A percentile compares a stretch with the other conserved stretches of the same genome.
These are phyloP conservation scores for Heliconius ethilla DNA, from an alignment of 2,888 invertebrate species.

Conservation along the genomic window DNA sequence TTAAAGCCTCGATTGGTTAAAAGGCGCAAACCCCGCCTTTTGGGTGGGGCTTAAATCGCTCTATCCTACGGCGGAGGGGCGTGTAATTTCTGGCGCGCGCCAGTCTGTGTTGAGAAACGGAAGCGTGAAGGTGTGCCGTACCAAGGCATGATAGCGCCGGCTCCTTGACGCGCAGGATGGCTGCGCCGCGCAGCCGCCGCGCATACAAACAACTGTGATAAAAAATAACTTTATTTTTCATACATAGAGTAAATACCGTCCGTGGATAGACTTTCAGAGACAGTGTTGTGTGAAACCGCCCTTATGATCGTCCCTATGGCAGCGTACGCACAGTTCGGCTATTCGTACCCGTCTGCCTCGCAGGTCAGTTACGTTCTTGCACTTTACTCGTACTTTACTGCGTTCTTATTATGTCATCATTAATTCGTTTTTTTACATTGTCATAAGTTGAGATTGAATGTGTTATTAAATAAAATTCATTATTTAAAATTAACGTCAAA, in stretches of 20 bases:
- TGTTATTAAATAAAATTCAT: neutral
- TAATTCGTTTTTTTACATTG: neutral
- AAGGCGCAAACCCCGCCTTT: constrained; percentile 58
- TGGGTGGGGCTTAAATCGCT: constrained; percentile 67
- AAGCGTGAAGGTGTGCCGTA: constrained; percentile 69
- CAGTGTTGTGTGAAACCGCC: constrained; percentile 80
- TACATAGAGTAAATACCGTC: constrained; percentile 59
- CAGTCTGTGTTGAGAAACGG: constrained; percentile 76
- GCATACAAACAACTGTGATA: constrained; percentile 78
- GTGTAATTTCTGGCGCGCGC: constrained; percentile 75
- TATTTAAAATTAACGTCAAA: neutral
- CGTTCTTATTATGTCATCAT: neutral
- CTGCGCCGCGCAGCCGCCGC: constrained; percentile 77
- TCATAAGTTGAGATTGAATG: neutral
- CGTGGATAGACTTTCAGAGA: constrained; percentile 78
- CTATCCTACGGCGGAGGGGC: constrained; percentile 78
- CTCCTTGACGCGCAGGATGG: constrained; percentile 75
- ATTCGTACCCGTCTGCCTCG: constrained; percentile 94
- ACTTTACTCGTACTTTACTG: no score
- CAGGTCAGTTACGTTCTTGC: constrained; percentile 85
- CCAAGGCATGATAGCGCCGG: constrained; percentile 71
- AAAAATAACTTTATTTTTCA: constrained; percentile 60
- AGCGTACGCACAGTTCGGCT: constrained; percentile 96
- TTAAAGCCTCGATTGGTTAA: constrained; percentile 63
- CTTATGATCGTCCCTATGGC: constrained; percentile 84